phyloP scores from a whole-genome alignment of 2,888 invertebrate genomes.

The Danaus chrysippus region DNA sequence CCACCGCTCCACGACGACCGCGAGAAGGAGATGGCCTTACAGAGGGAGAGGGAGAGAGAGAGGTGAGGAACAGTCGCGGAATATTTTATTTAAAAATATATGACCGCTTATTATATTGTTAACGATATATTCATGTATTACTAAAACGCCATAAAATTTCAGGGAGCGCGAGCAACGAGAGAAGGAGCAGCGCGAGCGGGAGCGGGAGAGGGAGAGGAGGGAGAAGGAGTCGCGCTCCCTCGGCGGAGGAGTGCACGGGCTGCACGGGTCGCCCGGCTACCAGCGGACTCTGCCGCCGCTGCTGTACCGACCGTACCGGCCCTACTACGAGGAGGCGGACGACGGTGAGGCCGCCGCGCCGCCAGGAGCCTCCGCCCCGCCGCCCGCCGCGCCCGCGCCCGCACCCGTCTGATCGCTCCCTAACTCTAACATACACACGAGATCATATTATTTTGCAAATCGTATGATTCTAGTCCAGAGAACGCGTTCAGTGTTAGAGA shows the following conservation, averaged over 20 bases:
- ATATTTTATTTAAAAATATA: too few relatives aligned
- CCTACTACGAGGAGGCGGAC: conserved; percentile 42
- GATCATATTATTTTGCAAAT: conserved; percentile 1
- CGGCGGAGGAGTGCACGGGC: conserved; percentile 40
- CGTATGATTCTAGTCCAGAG: conserved; percentile 4
- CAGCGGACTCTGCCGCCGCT: conserved; percentile 52
- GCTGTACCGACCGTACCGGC: conserved; percentile 57
- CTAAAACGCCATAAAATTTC: conserved; percentile 19
- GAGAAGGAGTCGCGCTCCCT: conserved; percentile 67
- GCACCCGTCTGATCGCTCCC: conserved; percentile 26
- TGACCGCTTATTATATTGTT: too few relatives aligned
- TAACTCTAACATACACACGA: neutral
- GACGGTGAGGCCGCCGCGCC: conserved; percentile 32
- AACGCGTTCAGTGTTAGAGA: conserved; percentile 2
- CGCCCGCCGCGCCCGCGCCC: conserved; percentile 22
- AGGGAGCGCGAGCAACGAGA: conserved; percentile 64
- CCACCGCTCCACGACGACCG: conserved; percentile 75
- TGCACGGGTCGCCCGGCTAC: conserved; percentile 37
- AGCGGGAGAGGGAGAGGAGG: conserved; percentile 52
- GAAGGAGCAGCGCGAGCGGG: conserved; percentile 56
- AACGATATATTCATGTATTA: too few relatives aligned
- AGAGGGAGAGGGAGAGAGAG: conserved; percentile 74
- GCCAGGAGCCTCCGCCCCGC: conserved; percentile 20
- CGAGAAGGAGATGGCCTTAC: conserved; percentile 76
- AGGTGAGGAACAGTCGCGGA: conserved; percentile 44